phyloP scores from a whole-genome alignment of 1,140 invertebrate species.

The Lethrus apterus region DNA sequence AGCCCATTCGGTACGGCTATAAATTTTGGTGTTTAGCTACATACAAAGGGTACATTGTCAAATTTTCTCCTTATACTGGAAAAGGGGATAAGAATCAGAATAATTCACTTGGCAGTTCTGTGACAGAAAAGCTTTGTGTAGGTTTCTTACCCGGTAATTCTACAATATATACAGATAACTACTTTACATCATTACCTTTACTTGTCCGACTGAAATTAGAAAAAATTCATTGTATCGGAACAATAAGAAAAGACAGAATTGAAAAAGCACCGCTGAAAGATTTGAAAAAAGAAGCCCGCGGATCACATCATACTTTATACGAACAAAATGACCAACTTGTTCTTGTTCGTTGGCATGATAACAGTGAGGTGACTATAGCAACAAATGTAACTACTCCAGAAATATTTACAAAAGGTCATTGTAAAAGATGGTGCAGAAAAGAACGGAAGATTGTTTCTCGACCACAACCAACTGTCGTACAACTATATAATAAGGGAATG shows the following conservation, averaged over 20 bases:
- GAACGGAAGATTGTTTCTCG: conserved; percentile 5
- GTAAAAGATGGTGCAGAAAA: conserved; percentile 9
- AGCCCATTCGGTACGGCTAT: neutral
- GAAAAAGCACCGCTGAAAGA: neutral
- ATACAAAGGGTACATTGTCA: no score
- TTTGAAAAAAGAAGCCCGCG: neutral
- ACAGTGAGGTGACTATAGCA: neutral
- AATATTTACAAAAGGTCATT: neutral
- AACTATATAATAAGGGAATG: conserved; percentile 5
- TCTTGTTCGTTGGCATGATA: neutral
- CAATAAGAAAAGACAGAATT: neutral
- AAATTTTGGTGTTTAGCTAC: no score
- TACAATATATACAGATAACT: conserved; percentile 3
- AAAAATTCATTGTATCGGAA: neutral
- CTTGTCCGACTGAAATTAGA: neutral
- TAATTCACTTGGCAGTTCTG: no score
- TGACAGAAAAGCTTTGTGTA: no score
- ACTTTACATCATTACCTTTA: neutral
- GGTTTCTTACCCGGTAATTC: no score
- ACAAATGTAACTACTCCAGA: neutral
- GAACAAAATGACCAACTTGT: neutral
- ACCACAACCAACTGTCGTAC: neutral
- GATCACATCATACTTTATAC: conserved; percentile 1
- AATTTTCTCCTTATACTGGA: no score
- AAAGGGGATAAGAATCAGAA: no score